Base-by-base conservation (phyloP, 2,113 vertebrate species). In the Alligator sinensis region DNA sequence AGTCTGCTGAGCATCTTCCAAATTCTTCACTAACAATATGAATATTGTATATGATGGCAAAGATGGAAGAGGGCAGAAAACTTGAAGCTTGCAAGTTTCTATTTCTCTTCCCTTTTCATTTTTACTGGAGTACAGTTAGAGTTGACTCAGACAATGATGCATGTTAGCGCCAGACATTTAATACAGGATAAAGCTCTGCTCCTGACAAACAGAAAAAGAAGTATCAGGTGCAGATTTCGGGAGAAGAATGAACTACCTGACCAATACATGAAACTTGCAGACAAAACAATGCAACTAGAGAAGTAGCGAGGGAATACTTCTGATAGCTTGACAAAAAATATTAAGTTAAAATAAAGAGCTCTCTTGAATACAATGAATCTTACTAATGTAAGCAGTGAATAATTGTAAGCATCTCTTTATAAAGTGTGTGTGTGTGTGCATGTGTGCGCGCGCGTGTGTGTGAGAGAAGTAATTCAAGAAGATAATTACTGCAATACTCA, bases 1-100 rank as follows among this genome's bases (percentile, higher is more conserved):
- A 11, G 66, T 16, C 92, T 87, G 80, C 77, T 63, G 75, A 82
- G 76, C 22, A 94, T 80, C 91, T 96, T 86, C 68, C 79, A 7
- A 9, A 92, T 87, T 19, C 89, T 2, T 1, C 88, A 12, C 76
- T 15, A 62, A 28, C 61, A 70, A 86, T 77, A 54, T 66, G 81
- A 91, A 82, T 80, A 63, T 91, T 54, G 61, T 14, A 28, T 16
- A 16, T 21, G 47, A 55, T 60, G 34, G n/a, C 24, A 61, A 10
- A 30, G 72, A 47, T 4, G 78, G 80, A 21, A 64, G 6, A 34
- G 34, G 80, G 62, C 47, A 70, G 62, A 89, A 63, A 92, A n/a
- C 34, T 62, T 5, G 58, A 68, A 55, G 19, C 91, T 77, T 86
- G 24, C 30, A 84, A 68, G 82, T 15, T 70, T 30, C 4, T 82